Base-by-base conservation (phyloP, 2,113 vertebrate species). In the Oceanodroma tethys region DNA sequence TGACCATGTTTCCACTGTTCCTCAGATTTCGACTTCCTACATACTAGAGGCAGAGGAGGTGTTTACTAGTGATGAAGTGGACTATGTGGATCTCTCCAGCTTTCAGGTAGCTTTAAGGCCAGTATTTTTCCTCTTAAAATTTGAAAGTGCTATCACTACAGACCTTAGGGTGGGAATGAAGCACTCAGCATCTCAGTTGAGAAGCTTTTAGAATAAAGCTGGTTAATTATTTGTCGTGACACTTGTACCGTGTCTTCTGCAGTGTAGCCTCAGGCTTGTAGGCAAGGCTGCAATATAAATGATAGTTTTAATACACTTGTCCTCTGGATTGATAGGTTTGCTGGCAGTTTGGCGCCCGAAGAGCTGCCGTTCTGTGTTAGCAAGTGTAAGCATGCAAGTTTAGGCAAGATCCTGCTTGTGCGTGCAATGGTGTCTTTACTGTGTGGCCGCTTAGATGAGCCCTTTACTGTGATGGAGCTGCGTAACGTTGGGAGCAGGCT, bases 181-280 rank as follows among this genome's bases (percentile, higher is more conserved):
- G n/a, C 25, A 27, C 26, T 71, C 30, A 8, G 13, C 52, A 32
- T 79, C 45, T 88, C 66, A 15, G 34, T 38, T 74, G 18, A 79
- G 84, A 52, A 80, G 42, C 45, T 21, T 82, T 70, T 86, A 2
- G 3, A 56, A 34, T 43, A 58, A 79, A 89, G 34, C 52, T n/a
- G 27, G 25, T 80, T 14, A 56, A 9, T 75, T 67, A 20, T 52
- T 83, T 62, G 23, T 34, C 11, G 5, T 5, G 4, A 60, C n/a
- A 36, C 30, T 84, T 66, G 45, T 50, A 29, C 48, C 0, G 1
- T 30, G 15, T 30, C 38, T 86, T 88, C 42, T 58, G 62, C 56
- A 34, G 45, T 3, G 20, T n/a, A 25, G 55, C 68, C 65, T 59
- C 0, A 0, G 70, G 67, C 45, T 23, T 22, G 22, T 21, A 26